A percentile compares a stretch with the other conserved stretches of the same genome.
phyloP scores from a whole-genome alignment of 2,797 vertebrate genomes.

The Morelia viridis region DNA sequence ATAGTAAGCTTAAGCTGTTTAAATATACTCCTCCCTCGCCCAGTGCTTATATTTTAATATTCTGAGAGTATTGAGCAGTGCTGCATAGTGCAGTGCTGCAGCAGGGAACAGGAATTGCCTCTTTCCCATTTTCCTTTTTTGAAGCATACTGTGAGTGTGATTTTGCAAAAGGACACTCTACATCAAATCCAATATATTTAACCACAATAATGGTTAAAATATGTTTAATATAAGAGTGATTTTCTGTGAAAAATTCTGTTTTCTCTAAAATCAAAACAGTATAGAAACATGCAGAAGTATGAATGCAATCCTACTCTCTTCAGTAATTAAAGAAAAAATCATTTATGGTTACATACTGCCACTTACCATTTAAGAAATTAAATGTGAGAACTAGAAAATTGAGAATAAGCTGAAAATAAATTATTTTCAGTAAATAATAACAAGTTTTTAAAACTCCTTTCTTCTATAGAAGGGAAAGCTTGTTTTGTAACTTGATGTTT shows the following conservation, averaged over 20 bases:
- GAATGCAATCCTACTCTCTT: background rate
- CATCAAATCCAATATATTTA: background rate
- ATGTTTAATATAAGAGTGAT: background rate
- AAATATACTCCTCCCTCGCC: background rate
- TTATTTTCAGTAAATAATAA: background rate
- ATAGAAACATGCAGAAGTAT: background rate
- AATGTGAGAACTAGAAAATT: background rate
- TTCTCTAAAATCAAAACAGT: background rate
- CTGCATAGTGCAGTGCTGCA: background rate
- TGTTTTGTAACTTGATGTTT: background rate
- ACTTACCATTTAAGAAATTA: slow-evolving; percentile 42
- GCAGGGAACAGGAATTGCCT: background rate
- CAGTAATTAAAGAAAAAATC: slow-evolving; percentile 52
- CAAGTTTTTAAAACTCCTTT: background rate
- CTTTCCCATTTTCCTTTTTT: background rate
- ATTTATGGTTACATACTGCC: slow-evolving; percentile 53
- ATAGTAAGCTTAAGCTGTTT: background rate
- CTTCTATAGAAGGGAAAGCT: background rate
- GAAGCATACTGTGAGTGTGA: background rate
- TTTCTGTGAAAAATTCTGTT: background rate
- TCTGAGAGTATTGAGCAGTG: background rate
- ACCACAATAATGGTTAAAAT: background rate
- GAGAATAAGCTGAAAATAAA: background rate
- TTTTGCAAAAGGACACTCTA: background rate
- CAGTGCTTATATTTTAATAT: background rate